A percentile compares a stretch with the other conserved stretches of the same genome.
Conservation (phyloP, 2,113 vertebrate species). For the Datnioides undecimradiatus region DNA sequence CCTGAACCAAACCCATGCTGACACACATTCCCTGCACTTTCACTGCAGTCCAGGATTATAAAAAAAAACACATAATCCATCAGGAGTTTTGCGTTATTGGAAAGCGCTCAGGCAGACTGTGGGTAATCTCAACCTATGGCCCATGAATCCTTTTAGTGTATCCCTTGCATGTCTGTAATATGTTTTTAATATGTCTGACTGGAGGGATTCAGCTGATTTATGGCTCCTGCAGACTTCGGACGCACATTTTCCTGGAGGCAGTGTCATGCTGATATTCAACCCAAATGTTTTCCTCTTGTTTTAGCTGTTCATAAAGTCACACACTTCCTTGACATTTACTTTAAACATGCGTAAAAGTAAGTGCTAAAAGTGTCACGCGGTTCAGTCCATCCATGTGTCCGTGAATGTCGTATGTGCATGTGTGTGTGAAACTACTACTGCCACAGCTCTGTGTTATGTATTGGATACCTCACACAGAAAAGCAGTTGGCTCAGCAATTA, state of each 20-base stretch:
- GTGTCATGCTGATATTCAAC: conserved; percentile 19
- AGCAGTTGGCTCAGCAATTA: conserved; percentile 62
- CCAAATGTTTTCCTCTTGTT: conserved; percentile 10
- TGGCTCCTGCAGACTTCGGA: conserved; percentile 26
- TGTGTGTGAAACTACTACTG: neutral
- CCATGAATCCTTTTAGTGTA: conserved; percentile 22
- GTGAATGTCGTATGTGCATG: neutral
- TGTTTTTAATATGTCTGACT: conserved; percentile 59
- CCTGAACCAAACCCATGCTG: conserved; percentile 43
- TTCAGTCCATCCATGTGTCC: neutral
- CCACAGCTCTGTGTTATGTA: conserved; percentile 10
- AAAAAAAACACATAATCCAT: conserved; percentile 62
- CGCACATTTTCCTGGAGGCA: conserved; percentile 15
- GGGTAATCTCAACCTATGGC: conserved; percentile 54
- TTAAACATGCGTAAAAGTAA: neutral
- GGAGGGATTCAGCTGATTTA: conserved; percentile 48
- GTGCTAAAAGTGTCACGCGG: neutral
- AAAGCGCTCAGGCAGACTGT: conserved; percentile 37
- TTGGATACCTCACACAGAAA: conserved; percentile 48
- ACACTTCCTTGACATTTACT: neutral
- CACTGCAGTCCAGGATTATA: conserved; percentile 45
- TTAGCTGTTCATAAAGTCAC: neutral
- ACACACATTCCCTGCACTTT: conserved; percentile 58
- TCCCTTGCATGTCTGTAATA: conserved; percentile 36
- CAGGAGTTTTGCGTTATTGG: conserved; percentile 51